Evolutionary conservation across 2,797 vertebrate genomes (phyloP).

Genomic region (Aeoliscus strigatus): DNA sequence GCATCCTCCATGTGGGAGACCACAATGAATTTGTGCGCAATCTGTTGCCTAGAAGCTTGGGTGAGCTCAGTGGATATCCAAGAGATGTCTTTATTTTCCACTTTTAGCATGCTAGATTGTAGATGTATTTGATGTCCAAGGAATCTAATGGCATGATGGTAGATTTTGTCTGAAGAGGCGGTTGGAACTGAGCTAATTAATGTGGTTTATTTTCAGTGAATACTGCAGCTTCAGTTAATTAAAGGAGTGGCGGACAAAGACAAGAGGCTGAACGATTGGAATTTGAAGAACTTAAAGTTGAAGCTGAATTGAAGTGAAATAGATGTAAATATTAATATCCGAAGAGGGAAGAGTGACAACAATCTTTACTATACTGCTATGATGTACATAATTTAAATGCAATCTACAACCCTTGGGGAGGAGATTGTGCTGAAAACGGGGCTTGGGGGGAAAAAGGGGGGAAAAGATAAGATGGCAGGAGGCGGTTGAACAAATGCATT

Average conservation of each 20-base stretch:
- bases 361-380: too few species aligned
- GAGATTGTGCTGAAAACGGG: slow-evolving; percentile 9
- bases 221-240: slow-evolving; percentile 1
- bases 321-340: too few species aligned
- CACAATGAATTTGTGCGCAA: slow-evolving; percentile 94
- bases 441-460: slow-evolving; percentile 2
- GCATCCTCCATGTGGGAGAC: slow-evolving; percentile 93
- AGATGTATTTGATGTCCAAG: slow-evolving; percentile 1
- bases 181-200: slow-evolving; percentile 16
- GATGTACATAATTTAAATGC: slow-evolving; percentile 18
- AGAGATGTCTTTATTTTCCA: neutral
- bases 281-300: neutral
- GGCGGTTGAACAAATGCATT: slow-evolving; percentile 17
- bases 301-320: too few species aligned
- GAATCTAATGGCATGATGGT: too few species aligned
- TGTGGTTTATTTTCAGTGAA: slow-evolving; percentile 13
- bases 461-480: slow-evolving; percentile 19
- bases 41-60: slow-evolving; percentile 90
- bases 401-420: slow-evolving; percentile 30
- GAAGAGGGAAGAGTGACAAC: too few species aligned
- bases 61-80: slow-evolving; percentile 64
- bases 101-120: neutral
- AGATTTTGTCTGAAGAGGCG: too few species aligned
- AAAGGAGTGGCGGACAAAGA: slow-evolving; percentile 3
- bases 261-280: slow-evolving; percentile 1